Conservation (phyloP, 2,797 vertebrate species). For the Lacerta viridis region DNA sequence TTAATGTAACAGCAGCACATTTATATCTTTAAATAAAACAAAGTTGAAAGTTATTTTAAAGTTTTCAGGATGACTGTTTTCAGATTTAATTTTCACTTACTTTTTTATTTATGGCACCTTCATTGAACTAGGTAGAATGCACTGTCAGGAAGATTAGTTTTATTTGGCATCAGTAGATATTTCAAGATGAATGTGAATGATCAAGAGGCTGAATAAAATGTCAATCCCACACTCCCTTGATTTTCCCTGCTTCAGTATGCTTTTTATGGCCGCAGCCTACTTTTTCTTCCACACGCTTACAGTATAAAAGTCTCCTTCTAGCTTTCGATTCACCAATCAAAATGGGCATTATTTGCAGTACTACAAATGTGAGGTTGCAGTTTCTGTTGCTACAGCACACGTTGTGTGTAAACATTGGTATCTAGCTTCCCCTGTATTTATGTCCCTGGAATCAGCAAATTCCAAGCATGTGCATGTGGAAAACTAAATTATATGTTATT, state of each 20-base stretch:
- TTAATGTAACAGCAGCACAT: not conserved
- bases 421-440: not conserved
- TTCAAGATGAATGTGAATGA: constrained; percentile 61
- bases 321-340: not conserved
- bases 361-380: not conserved
- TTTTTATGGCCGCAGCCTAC: not conserved
- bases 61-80: constrained; percentile 49
- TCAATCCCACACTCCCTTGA: constrained; percentile 9
- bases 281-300: not conserved
- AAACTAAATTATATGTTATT: not conserved
- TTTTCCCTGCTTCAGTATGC: constrained; percentile 3
- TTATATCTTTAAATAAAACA: not conserved
- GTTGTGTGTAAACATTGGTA: not conserved
- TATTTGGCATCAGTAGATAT: constrained; percentile 50
- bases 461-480: not conserved
- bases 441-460: not conserved
- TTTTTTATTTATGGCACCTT: constrained; percentile 48
- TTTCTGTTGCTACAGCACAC: not conserved
- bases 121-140: constrained; percentile 48
- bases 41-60: constrained; percentile 1
- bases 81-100: constrained; percentile 29
- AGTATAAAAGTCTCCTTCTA: not conserved
- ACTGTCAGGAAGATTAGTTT: constrained; percentile 52
- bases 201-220: constrained; percentile 55
- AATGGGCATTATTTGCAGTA: constrained; percentile 5